Evolutionary conservation across 2,113 vertebrate genomes (phyloP), one percentile per base, ranked within the genome.

Genomic region (Saiga tatarica): DNA sequence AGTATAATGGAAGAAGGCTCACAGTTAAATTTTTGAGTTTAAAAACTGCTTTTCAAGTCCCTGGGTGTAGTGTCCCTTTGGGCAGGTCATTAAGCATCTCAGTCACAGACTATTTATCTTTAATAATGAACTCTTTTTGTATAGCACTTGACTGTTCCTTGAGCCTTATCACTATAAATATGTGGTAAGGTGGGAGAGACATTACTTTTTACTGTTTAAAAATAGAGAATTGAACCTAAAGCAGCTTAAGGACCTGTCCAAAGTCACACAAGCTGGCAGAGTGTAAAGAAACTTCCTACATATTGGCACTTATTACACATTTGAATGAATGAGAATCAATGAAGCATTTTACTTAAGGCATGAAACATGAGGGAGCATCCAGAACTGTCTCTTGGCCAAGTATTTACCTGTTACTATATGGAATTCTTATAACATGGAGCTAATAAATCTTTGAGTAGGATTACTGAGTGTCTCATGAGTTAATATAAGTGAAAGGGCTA

Each of bases 91-190:
- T 96, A 89, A 88, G 30, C 55, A 53, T 94, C 52, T 94, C 39
- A 57, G 25, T 26, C 52, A 84, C 25, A 91, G 79, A n/a, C 89
- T 45, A 79, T 64, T 93, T 26, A 13, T 87, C 85, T 95, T 92
- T 94, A 89, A 76, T 62, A 78, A 86, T 28, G 52, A 97, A 33
- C 36, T 17, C 33, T 85, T 95, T 97, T 89, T 88, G 50, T 84
- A 12, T 52, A 76, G 79, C 25, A 60, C 25, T 89, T 94, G 13
- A 64, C 21, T 78, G 2, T 71, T 84, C 16, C 87, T 91, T 82
- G 67, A 74, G 45, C 45, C 45, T 84, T 87, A 62, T 19, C n/a
- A 50, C 59, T 87, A 10, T 95, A 79, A 74, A 42, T 95, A 62
- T 84, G 6, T 87, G 53, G 17, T 78, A 53, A 79, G 62, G 14